These are phyloP conservation scores for Rotaria socialis DNA, from an alignment of 2,888 invertebrate genomes.

Conservation along the genomic window DNA sequence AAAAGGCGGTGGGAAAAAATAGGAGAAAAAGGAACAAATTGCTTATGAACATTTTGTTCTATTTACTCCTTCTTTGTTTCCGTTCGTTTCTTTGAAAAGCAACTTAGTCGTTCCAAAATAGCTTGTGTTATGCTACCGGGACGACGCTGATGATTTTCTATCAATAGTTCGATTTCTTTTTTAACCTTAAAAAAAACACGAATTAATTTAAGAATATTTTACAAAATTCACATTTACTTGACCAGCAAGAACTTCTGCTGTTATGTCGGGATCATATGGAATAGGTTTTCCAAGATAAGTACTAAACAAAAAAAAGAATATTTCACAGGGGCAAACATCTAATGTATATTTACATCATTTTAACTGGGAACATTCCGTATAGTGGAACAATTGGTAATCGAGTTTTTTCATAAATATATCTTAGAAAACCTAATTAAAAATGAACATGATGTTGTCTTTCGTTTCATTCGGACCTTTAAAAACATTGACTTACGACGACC, in stretches of 20 bases:
- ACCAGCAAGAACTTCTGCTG: constrained; percentile 75
- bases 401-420: constrained; percentile 76
- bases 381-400: constrained; percentile 84
- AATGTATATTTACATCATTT: constrained; percentile 64
- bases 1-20: too few relatives aligned
- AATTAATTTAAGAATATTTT: background rate
- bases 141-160: constrained; percentile 74
- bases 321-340: background rate
- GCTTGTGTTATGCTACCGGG: constrained; percentile 78
- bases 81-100: background rate
- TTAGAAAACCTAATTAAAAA: constrained; percentile 66
- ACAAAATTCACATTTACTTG: constrained; percentile 65
- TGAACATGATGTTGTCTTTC: too few relatives aligned
- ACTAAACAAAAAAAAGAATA: constrained; percentile 53
- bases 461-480: too few relatives aligned
- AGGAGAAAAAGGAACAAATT: background rate
- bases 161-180: constrained; percentile 70
- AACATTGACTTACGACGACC: constrained; percentile 50
- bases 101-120: constrained; percentile 39
- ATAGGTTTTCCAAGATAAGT: constrained; percentile 83
- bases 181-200: constrained; percentile 51
- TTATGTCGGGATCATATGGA: constrained; percentile 68
- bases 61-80: background rate
- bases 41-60: background rate
- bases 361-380: constrained; percentile 96